Conservation (phyloP, 2,797 vertebrate species). For the Brachyalestes nurse region DNA sequence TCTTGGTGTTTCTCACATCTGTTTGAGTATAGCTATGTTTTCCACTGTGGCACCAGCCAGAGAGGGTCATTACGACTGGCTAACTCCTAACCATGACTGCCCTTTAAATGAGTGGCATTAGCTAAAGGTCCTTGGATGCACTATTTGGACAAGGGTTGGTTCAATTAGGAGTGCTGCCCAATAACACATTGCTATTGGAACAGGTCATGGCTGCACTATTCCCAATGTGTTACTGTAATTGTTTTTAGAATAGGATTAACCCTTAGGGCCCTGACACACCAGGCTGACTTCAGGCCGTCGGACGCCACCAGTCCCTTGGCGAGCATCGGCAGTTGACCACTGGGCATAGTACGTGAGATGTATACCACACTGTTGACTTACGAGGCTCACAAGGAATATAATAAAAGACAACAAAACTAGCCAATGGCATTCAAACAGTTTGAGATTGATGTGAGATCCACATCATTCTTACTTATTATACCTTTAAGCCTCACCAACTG, state of each 20-base stretch:
- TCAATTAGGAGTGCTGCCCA: constrained; percentile 64
- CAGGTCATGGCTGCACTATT: constrained; percentile 12
- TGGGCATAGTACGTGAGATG: too few relatives aligned
- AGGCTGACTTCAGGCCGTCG: not conserved
- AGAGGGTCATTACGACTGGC: constrained; percentile 59
- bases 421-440: too few relatives aligned
- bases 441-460: too few relatives aligned
- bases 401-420: too few relatives aligned
- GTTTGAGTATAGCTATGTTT: constrained; percentile 11
- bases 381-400: too few relatives aligned
- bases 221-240: not conserved
- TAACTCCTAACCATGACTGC: constrained; percentile 63
- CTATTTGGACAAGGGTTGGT: constrained; percentile 54
- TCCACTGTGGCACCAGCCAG: constrained; percentile 48
- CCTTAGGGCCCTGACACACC: not conserved
- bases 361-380: too few relatives aligned
- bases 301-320: too few relatives aligned
- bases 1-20: not conserved
- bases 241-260: not conserved
- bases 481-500: too few relatives aligned
- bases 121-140: constrained; percentile 47
- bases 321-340: too few relatives aligned
- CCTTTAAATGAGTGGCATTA: constrained; percentile 67
- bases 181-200: constrained; percentile 59
- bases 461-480: too few relatives aligned